These are phyloP conservation scores for Acropora tenuis DNA, from an alignment of 64 coral and sea anemone genomes.

Conservation along the genomic window DNA sequence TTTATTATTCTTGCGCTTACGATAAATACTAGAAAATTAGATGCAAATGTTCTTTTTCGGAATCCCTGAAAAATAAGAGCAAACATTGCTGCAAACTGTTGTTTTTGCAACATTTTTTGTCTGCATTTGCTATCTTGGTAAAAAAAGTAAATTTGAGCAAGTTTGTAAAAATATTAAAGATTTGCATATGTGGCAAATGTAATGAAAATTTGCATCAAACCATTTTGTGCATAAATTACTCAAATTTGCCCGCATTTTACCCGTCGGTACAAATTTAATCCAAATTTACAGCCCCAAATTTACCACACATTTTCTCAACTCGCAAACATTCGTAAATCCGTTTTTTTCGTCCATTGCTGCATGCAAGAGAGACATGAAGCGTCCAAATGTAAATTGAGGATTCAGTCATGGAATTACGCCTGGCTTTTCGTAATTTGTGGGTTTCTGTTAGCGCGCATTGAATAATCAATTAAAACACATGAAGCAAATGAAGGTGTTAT, in stretches of 20 bases:
- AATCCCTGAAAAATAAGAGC: neutral
- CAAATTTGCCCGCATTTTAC: neutral
- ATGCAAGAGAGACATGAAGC: too few species aligned
- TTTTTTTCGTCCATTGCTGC: too few species aligned
- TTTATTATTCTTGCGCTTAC: neutral
- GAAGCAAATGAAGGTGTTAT: neutral
- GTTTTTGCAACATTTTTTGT: neutral
- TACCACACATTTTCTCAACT: neutral
- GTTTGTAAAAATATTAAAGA: neutral
- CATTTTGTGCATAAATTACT: neutral
- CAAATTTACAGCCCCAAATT: neutral
- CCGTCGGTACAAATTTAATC: neutral
- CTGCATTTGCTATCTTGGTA: neutral
- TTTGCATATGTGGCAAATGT: neutral
- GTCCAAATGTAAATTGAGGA: too few species aligned
- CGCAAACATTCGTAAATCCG: too few species aligned
- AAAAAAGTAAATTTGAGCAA: neutral
- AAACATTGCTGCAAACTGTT: neutral
- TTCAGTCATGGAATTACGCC: neutral
- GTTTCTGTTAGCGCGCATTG: neutral
- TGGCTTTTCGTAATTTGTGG: neutral
- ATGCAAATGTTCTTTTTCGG: neutral
- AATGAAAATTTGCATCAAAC: neutral
- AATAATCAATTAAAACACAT: neutral
- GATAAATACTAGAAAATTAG: neutral